Conservation (phyloP, 2,888 invertebrate genomes). For the Amphipyra tragopoginis region DNA sequence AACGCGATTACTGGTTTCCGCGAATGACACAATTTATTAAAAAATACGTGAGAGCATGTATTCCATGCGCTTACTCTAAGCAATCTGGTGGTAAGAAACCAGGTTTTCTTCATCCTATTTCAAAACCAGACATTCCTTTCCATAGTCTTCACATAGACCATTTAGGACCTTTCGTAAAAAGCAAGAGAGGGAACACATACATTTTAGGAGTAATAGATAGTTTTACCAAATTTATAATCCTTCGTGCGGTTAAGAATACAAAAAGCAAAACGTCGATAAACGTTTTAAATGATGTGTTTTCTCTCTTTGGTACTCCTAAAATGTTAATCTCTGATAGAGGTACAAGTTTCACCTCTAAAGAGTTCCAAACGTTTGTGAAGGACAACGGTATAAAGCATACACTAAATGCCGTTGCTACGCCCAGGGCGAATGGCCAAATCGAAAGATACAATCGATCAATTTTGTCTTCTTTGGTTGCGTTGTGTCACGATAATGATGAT, state of each 20-base stretch:
- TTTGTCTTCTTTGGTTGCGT: neutral
- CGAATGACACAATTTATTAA: constrained; percentile 2
- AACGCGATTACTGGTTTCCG: constrained; percentile 7
- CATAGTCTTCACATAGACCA: no score
- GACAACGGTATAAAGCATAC: no score
- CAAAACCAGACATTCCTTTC: neutral
- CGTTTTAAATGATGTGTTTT: constrained; percentile 1
- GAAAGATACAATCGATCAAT: constrained; percentile 5
- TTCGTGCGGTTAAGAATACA: no score
- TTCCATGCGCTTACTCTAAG: constrained; percentile 6
- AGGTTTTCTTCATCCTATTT: constrained; percentile 2
- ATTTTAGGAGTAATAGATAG: no score
- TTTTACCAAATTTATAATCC: no score
- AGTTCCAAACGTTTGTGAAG: neutral
- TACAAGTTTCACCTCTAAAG: constrained; percentile 4
- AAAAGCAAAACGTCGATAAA: constrained; percentile 1
- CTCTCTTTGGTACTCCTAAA: neutral
- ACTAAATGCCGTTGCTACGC: no score
- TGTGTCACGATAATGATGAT: constrained; percentile 1
- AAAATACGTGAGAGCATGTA: constrained; percentile 7
- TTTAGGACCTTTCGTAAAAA: no score
- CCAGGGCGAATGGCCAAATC: no score
- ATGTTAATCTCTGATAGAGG: constrained; percentile 2
- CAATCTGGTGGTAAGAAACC: constrained; percentile 7
- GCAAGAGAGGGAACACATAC: no score